Percentiles rank a stretch among this genome's conserved stretches.
These are phyloP conservation scores for Monochamus saltuarius DNA, from an alignment of 1,140 invertebrate species.

Conservation along the genomic window DNA sequence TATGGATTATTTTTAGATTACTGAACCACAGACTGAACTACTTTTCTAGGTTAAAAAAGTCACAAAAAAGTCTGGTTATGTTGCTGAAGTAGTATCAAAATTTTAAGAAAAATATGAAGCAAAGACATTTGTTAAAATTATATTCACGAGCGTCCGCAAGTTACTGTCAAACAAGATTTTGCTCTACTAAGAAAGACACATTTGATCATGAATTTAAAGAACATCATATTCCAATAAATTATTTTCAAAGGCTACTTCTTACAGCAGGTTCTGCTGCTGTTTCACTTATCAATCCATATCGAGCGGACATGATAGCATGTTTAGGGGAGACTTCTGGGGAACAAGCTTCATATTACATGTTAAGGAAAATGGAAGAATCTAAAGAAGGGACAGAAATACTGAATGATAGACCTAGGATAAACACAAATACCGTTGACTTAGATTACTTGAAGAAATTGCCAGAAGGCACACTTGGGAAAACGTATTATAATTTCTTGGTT, in stretches of 20 bases:
- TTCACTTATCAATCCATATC: constrained; percentile 71
- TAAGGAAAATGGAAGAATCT: constrained; percentile 58
- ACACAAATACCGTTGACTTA: constrained; percentile 79
- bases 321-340: constrained; percentile 85
- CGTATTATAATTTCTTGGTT: constrained; percentile 80
- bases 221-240: constrained; percentile 70
- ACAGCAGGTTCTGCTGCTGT: constrained; percentile 77
- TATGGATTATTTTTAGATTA: too few relatives aligned
- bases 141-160: too few relatives aligned
- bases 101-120: too few relatives aligned
- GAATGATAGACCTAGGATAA: constrained; percentile 81
- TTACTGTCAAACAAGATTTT: too few relatives aligned
- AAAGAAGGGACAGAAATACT: constrained; percentile 74
- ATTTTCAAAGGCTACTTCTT: constrained; percentile 74
- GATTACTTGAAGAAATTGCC: constrained; percentile 70
- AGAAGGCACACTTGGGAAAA: constrained; percentile 77
- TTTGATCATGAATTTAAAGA: constrained; percentile 57
- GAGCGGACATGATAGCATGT: constrained; percentile 92
- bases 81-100: too few relatives aligned
- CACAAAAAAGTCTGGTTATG: too few relatives aligned
- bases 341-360: constrained; percentile 67
- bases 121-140: too few relatives aligned
- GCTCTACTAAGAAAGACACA: background rate
- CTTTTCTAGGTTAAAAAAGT: too few relatives aligned
- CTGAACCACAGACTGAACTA: too few relatives aligned